Base-by-base conservation (phyloP, 2,113 vertebrate genomes). In the Rhadina sibilatrix region DNA sequence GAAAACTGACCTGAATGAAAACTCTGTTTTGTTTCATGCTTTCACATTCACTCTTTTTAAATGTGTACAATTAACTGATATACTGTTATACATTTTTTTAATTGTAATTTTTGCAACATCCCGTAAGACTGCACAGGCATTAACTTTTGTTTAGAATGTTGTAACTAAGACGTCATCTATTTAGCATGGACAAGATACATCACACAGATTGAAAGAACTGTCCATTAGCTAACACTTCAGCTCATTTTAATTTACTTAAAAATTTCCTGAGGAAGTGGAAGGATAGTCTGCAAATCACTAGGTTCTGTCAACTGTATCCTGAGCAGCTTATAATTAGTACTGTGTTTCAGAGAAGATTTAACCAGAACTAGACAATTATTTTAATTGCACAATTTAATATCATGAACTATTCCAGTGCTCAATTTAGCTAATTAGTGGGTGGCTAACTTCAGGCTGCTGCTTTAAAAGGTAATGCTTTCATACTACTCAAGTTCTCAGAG, bases 61-160 rank as follows among this genome's bases (percentile, higher is more conserved):
- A 49, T 35, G 17, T 12, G 9, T 30, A 22, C 31, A 24, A n/a
- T 56, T 82, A 56, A 63, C 5, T 6, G 15, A 42, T 10, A 46
- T 3, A 20, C 2, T 3, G 47, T 60, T 7, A 56, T 10, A 25
- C 0, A 18, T 23, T 40, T 57, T 63, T 44, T 46, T 0, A 46
- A 54, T 53, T 17, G 61, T 4, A 1, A 21, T 33, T 91, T 90
- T 54, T 77, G 19, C 20, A 87, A 63, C 13, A 30, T 46, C 24
- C 22, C 7, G 0, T 46, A 83, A 49, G 23, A 63, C 28, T 50
- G 35, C 14, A 61, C 19, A 80, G 49, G 25, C 13, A 53, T 30
- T 64, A 79, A 33, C 15, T 60, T 85, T 54, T 38, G 19, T 52
- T 85, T 24, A 52, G 20, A 78, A 60, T 17, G 10, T 33, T 66